These are phyloP conservation scores for Mustela lutreola DNA, from an alignment of 2,113 vertebrate species.

Conservation along the genomic window DNA sequence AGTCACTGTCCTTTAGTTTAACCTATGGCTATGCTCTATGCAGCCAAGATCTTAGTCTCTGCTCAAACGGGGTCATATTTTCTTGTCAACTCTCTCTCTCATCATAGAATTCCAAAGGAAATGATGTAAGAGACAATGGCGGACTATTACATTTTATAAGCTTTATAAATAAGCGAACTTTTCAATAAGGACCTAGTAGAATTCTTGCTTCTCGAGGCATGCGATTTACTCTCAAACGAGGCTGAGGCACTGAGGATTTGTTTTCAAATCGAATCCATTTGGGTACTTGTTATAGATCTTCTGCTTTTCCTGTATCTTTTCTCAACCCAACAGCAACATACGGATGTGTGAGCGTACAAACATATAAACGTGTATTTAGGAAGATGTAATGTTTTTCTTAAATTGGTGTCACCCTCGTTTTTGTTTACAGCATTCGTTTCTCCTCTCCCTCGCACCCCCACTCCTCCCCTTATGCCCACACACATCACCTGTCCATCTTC, in stretches of 20 bases:
- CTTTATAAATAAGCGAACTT: conserved; percentile 12
- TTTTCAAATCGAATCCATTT: background rate
- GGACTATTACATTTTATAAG: background rate
- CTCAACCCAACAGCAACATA: background rate
- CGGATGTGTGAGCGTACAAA: background rate
- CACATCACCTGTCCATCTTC: background rate
- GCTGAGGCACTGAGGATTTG: background rate
- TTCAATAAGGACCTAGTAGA: background rate
- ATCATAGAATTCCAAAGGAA: background rate
- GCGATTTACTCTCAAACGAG: background rate
- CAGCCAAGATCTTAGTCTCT: background rate
- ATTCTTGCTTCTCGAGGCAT: background rate
- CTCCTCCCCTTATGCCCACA: background rate
- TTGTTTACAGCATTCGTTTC: background rate
- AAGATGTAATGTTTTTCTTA: background rate
- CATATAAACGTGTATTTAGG: background rate
- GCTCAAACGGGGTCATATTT: background rate
- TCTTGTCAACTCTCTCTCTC: background rate
- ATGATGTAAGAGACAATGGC: background rate
- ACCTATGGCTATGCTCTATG: background rate
- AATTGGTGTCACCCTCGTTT: background rate
- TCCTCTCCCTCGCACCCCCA: background rate
- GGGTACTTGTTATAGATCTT: background rate
- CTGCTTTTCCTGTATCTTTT: background rate
- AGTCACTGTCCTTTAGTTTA: background rate